Base-by-base conservation (phyloP, 30 jellyfish, hydroid and myxozoan genomes). In the Cassiopea xamachana region DNA sequence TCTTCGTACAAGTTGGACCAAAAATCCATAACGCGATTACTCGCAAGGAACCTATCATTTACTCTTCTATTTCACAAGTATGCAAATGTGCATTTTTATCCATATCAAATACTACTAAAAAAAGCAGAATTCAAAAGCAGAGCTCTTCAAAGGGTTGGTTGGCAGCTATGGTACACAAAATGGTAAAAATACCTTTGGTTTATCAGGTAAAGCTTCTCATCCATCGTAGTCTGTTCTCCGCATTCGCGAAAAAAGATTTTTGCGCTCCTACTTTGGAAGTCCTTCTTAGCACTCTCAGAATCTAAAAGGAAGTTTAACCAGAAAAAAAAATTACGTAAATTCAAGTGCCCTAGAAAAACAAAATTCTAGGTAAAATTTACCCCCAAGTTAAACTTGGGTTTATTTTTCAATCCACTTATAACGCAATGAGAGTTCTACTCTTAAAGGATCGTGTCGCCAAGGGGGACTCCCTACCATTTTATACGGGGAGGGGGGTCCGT, bases 191-290 rank as follows among this genome's bases (percentile, higher is more conserved):
- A 82, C 90, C 90, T 82, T 67, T 67, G 73, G 45, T 39, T 47
- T 12, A 82, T 1, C 48, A 47, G 55, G 15, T 73, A n/a, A 55
- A 62, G 43, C 60, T 70, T 82, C 45, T 82, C 90, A 12, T 67
- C 82, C 1, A 67, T 18, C 1, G 74, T 14, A 3, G 73, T 27
- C 19, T 55, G 64, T 27, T 82, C 17, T 27, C 74, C 82, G 27
- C 13, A 55, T 61, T 82, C 90, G 6, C 90, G 73, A n/a, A 82
- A 50, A 47, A 62, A 82, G 15, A 73, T 82, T 82, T 80, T 46
- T 19, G 90, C 17, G 82, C 90, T 64, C 10, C 90, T 49, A 48
- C 68, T 68, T 69, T 82, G 90, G 18, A 82, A 67, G 39, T 82
- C 82, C 69, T 69, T 71, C 76, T 64, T 48, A 27, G 64, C 90